Conservation (phyloP, 2,113 vertebrate genomes). For the Columba livia region DNA sequence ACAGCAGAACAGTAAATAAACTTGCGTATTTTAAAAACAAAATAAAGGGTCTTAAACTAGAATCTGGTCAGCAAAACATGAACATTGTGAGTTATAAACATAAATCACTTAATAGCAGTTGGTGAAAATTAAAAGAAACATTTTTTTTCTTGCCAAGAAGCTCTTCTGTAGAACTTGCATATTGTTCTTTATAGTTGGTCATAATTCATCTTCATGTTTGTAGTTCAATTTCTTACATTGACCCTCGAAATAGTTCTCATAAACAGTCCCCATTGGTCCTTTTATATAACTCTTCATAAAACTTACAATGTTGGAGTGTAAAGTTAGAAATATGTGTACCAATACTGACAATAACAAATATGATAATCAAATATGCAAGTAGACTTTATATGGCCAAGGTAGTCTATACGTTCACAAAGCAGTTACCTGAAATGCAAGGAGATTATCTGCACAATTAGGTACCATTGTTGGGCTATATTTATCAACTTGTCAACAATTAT, state of each 20-base stretch:
- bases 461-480: background rate
- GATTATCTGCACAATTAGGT: background rate
- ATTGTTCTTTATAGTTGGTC: background rate
- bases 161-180: background rate
- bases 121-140: background rate
- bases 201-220: background rate
- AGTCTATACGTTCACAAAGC: background rate
- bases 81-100: background rate
- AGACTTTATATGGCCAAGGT: background rate
- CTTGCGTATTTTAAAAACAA: background rate
- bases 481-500: background rate
- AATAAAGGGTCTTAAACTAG: background rate
- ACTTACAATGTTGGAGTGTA: fast-evolving
- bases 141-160: background rate
- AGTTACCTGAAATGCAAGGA: background rate
- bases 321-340: background rate
- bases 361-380: background rate
- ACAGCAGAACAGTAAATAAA: background rate
- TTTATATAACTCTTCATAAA: background rate
- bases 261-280: background rate
- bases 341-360: background rate
- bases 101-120: background rate
- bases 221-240: background rate
- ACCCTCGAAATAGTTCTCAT: background rate
- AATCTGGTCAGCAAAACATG: background rate